Conservation (phyloP, 1,140 invertebrate genomes). For the Polypedilum pembai region DNA sequence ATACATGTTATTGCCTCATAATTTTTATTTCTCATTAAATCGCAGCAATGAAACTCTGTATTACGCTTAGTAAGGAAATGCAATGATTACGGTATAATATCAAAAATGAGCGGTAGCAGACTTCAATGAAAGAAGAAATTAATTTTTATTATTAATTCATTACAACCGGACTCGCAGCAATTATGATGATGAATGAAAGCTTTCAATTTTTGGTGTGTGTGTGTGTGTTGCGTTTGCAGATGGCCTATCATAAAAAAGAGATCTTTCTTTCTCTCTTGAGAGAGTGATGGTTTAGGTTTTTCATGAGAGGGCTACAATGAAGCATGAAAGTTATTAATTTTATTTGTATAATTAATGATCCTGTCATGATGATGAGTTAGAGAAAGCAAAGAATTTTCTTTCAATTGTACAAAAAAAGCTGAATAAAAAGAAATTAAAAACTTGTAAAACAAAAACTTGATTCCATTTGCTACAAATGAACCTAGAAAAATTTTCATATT, state of each 20-base stretch:
- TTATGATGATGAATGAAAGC: conserved; percentile 17
- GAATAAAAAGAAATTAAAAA: neutral
- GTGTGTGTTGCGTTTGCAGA: neutral
- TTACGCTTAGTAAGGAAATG: too few species aligned
- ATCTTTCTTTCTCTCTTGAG: neutral
- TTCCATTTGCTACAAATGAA: neutral
- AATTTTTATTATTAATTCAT: conserved; percentile 12
- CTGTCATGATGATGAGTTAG: neutral
- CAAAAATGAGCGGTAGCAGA: neutral
- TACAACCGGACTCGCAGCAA: neutral
- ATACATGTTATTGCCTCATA: too few species aligned
- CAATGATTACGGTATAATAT: neutral
- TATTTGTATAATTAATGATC: conserved; percentile 19
- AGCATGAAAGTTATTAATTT: conserved; percentile 14
- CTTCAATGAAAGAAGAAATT: too few species aligned
- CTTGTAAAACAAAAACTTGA: neutral
- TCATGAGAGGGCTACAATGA: neutral
- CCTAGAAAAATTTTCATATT: neutral
- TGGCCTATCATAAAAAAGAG: neutral
- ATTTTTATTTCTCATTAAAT: too few species aligned
- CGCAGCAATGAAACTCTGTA: too few species aligned
- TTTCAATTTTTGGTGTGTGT: conserved; percentile 11
- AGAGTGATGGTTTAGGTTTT: neutral
- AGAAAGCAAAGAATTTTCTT: neutral
- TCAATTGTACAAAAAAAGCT: conserved; percentile 1